A percentile compares a stretch with the other conserved stretches of the same genome.
Conservation (phyloP, 2,113 vertebrate genomes). For the Muntiacus muntjak region DNA sequence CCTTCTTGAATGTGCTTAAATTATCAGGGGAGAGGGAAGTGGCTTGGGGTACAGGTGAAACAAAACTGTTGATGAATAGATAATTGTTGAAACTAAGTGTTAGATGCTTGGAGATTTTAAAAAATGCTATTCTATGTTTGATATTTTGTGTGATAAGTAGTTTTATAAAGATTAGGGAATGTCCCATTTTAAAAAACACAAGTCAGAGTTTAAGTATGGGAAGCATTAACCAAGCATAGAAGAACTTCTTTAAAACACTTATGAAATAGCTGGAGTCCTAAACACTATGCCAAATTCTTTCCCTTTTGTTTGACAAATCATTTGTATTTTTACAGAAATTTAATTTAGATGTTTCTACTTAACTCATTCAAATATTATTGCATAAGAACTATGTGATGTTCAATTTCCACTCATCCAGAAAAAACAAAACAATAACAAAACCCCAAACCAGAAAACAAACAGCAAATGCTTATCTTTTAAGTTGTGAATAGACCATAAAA, state of each 20-base stretch:
- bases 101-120: background rate
- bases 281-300: background rate
- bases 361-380: constrained; percentile 26
- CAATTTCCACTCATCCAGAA: background rate
- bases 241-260: background rate
- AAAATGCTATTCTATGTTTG: background rate
- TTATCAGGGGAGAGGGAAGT: background rate
- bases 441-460: background rate
- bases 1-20: background rate
- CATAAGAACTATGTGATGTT: background rate
- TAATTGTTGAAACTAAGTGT: background rate
- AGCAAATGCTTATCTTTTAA: background rate
- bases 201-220: background rate
- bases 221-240: background rate
- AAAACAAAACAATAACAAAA: background rate
- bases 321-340: constrained; percentile 39
- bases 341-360: constrained; percentile 36
- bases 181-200: background rate
- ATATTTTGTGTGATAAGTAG: background rate
- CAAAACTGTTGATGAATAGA: background rate
- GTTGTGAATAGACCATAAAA: background rate
- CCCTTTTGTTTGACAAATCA: background rate
- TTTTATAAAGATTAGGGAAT: background rate
- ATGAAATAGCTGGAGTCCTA: background rate
- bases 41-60: background rate